phyloP scores from a whole-genome alignment of 1,140 invertebrate genomes.

The Drosophila bocqueti region DNA sequence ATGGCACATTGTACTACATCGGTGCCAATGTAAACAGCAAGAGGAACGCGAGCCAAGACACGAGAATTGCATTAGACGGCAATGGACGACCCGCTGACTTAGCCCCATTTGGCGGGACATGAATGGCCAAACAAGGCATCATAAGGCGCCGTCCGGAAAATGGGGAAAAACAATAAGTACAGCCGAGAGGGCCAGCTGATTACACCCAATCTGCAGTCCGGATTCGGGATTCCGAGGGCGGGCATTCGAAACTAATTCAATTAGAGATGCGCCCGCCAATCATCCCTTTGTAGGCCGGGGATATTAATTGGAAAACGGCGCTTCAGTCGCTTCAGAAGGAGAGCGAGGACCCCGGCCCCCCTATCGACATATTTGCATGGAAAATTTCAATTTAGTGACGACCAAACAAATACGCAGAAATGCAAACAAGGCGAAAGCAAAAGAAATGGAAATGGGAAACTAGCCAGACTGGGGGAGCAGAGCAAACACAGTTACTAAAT shows the following conservation, averaged over 20 bases:
- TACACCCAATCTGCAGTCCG: neutral
- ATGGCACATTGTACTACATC: neutral
- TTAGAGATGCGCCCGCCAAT: constrained; percentile 2
- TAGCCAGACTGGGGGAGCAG: constrained; percentile 10
- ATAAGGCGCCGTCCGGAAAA: constrained; percentile 2
- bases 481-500: constrained; percentile 50
- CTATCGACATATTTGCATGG: constrained; percentile 35
- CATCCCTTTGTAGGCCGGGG: neutral
- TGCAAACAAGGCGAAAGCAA: neutral
- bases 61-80: constrained; percentile 47
- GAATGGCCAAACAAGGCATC: constrained; percentile 11
- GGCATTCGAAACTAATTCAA: constrained; percentile 20
- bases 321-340: neutral
- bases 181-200: constrained; percentile 11
- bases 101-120: constrained; percentile 14
- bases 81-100: constrained; percentile 27
- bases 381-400: constrained; percentile 40
- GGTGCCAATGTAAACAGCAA: constrained; percentile 35
- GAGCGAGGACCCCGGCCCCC: neutral
- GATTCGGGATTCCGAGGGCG: neutral
- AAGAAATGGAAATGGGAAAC: constrained; percentile 22
- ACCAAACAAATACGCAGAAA: constrained; percentile 19
- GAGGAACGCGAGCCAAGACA: constrained; percentile 29
- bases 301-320: constrained; percentile 33
- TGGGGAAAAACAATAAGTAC: constrained; percentile 11